Percentiles rank a stretch among this genome's conserved stretches.
Conservation (phyloP, 1,140 invertebrate species). For the Lasioglossum albipes region DNA sequence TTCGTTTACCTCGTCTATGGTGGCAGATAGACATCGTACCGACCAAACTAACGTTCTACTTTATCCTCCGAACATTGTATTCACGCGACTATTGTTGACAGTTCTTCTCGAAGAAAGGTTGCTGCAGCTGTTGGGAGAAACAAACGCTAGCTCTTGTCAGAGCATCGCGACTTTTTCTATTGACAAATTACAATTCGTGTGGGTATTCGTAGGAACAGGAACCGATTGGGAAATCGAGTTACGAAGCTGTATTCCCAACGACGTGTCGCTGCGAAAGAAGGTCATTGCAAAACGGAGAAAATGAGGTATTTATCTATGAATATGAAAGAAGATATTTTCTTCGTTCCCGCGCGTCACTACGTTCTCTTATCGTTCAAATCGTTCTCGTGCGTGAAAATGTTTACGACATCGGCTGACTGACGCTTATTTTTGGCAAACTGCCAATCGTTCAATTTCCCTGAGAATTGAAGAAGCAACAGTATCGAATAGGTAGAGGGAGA, state of each 20-base stretch:
- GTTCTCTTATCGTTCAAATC: not conserved
- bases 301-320: constrained; percentile 39
- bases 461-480: constrained; percentile 14
- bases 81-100: constrained; percentile 34
- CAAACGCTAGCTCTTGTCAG: constrained; percentile 23
- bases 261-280: not conserved
- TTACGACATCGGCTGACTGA: not conserved
- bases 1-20: too few relatives aligned
- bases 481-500: constrained; percentile 12
- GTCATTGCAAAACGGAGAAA: constrained; percentile 1
- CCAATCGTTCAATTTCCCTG: not conserved
- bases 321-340: not conserved
- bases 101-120: constrained; percentile 31
- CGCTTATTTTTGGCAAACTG: not conserved
- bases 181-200: not conserved
- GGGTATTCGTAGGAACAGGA: not conserved
- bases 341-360: constrained; percentile 18
- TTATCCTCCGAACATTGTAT: constrained; percentile 4
- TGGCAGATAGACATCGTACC: too few relatives aligned
- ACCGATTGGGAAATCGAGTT: not conserved
- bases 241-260: not conserved
- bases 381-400: not conserved
- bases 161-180: constrained; percentile 21
- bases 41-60: not conserved
- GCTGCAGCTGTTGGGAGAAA: constrained; percentile 38